These are phyloP conservation scores for Hemiscyllium ocellatum DNA, from an alignment of 2,113 vertebrate species.

Conservation along the genomic window DNA sequence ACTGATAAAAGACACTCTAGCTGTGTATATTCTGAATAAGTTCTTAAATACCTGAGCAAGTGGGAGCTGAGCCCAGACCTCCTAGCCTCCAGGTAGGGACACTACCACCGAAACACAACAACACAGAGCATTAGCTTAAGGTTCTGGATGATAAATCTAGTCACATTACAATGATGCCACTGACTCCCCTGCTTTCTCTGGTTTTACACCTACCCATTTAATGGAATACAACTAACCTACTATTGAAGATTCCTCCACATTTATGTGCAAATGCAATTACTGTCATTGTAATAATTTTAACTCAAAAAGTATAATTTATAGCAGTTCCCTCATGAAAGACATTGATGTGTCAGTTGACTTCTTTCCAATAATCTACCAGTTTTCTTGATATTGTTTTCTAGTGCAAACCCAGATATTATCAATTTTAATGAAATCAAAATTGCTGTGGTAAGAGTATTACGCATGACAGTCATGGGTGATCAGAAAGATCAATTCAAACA, in stretches of 20 bases:
- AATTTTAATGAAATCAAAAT: neutral
- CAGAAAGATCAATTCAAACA: neutral
- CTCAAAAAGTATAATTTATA: neutral
- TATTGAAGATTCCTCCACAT: neutral
- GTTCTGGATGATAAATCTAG: too few species aligned
- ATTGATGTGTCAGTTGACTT: neutral
- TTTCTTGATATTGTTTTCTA: neutral
- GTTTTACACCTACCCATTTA: neutral
- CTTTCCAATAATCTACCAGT: neutral
- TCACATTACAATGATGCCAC: too few species aligned
- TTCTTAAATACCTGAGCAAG: too few species aligned
- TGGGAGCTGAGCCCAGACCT: too few species aligned
- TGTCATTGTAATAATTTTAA: neutral
- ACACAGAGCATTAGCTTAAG: too few species aligned
- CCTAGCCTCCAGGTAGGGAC: too few species aligned
- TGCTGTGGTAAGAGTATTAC: neutral
- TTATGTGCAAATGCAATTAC: neutral
- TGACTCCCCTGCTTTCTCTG: too few species aligned
- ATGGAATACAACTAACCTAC: neutral
- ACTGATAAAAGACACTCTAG: neutral
- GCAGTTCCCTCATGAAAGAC: neutral
- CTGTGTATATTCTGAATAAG: neutral
- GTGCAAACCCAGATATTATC: neutral
- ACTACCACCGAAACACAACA: too few species aligned
- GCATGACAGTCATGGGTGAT: neutral